These are phyloP conservation scores for Bambusicola thoracicus DNA, from an alignment of 2,113 vertebrate species.

Conservation along the genomic window DNA sequence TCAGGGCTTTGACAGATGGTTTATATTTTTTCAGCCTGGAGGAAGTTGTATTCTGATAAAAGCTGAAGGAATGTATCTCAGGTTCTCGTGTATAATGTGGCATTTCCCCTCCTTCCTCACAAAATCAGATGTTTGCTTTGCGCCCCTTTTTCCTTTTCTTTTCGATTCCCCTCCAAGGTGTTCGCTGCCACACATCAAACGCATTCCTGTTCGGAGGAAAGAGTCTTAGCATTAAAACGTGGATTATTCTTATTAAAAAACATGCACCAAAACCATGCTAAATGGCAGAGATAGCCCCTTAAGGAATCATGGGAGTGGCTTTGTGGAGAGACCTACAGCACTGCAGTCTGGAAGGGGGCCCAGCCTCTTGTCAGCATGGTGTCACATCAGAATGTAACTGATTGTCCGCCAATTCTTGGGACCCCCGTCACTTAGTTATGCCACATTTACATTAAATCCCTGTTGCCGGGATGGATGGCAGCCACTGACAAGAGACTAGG, in stretches of 20 bases:
- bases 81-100: constrained; percentile 20
- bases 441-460: constrained; percentile 75
- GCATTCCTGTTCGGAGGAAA: not conserved
- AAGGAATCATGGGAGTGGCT: constrained; percentile 73
- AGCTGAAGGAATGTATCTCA: constrained; percentile 46
- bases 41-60: constrained; percentile 51
- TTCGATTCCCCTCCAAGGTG: constrained; percentile 35
- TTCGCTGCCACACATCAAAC: not conserved
- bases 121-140: not conserved
- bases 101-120: constrained; percentile 36
- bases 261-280: not conserved
- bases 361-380: constrained; percentile 77
- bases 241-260: constrained; percentile 14
- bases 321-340: constrained; percentile 81
- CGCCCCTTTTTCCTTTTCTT: constrained; percentile 24
- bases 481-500: constrained; percentile 67
- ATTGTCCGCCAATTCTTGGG: constrained; percentile 75
- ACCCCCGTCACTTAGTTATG: constrained; percentile 75
- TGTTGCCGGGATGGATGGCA: constrained; percentile 71
- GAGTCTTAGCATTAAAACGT: constrained; percentile 13
- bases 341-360: constrained; percentile 75
- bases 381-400: constrained; percentile 78
- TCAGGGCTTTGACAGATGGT: constrained; percentile 59
- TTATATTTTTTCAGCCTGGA: constrained; percentile 45
- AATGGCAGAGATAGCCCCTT: constrained; percentile 64